A percentile compares a stretch with the other conserved stretches of the same genome.
phyloP scores from a whole-genome alignment of 2,113 vertebrate genomes.

The Cygnus atratus region DNA sequence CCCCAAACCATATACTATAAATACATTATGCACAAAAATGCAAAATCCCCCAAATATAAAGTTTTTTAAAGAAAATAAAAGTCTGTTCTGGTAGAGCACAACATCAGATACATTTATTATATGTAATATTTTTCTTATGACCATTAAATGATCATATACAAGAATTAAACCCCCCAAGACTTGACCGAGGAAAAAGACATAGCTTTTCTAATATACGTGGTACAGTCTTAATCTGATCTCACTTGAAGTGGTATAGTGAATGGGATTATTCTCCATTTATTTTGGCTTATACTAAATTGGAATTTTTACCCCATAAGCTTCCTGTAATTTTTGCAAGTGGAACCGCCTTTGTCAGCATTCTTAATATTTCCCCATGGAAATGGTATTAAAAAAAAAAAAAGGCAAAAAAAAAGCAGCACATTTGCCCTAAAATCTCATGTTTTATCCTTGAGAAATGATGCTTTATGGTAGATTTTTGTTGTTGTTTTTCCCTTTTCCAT shows the following conservation, averaged over 20 bases:
- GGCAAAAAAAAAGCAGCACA: not conserved
- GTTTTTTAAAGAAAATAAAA: not conserved
- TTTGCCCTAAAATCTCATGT: not conserved
- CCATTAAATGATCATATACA: not conserved
- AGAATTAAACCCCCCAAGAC: not conserved
- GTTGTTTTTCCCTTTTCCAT: not conserved
- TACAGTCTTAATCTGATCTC: slow-evolving; percentile 19
- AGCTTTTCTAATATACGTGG: not conserved
- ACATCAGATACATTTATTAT: not conserved
- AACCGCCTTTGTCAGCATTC: slow-evolving; percentile 18
- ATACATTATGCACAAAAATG: not conserved
- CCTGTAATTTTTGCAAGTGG: slow-evolving; percentile 42
- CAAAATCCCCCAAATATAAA: not conserved
- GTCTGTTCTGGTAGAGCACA: not conserved
- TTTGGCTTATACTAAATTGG: slow-evolving; percentile 44
- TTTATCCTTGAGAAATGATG: slow-evolving; percentile 53
- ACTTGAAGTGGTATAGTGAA: slow-evolving; percentile 1
- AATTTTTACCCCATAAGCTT: slow-evolving; percentile 59
- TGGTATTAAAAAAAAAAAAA: not conserved
- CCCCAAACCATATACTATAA: not conserved
- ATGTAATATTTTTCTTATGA: not conserved
- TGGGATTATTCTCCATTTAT: slow-evolving; percentile 55
- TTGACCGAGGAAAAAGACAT: not conserved
- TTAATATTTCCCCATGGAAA: slow-evolving; percentile 5
- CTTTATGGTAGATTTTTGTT: not conserved